A percentile compares a stretch with the other conserved stretches of the same genome.
These are phyloP conservation scores for Drosophila pachea DNA, from an alignment of 1,140 invertebrate genomes.

Conservation along the genomic window DNA sequence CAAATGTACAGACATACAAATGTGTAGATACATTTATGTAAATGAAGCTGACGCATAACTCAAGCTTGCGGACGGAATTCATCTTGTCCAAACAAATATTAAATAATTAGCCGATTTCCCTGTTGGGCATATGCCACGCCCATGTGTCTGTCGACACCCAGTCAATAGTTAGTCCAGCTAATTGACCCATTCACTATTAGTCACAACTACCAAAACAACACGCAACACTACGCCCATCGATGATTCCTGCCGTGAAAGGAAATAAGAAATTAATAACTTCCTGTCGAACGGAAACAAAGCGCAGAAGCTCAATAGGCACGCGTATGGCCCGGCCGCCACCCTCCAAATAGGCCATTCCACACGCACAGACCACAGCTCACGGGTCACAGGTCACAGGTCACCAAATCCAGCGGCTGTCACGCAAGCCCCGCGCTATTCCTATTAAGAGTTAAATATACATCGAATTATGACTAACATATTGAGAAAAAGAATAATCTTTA, in stretches of 20 bases:
- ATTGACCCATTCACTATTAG: constrained; percentile 39
- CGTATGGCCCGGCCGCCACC: constrained; percentile 28
- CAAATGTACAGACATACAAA: no score
- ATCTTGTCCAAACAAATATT: neutral
- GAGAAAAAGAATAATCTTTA: no score
- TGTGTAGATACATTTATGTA: no score
- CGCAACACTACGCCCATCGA: constrained; percentile 19
- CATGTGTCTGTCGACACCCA: constrained; percentile 13
- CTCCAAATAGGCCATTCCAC: constrained; percentile 26
- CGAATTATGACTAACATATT: no score
- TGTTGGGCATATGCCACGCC: neutral
- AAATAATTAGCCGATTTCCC: neutral
- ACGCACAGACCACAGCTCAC: constrained; percentile 43
- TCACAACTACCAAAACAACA: constrained; percentile 39
- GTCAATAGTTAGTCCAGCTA: constrained; percentile 20
- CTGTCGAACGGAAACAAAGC: constrained; percentile 59
- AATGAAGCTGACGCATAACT: constrained; percentile 19
- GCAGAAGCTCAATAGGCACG: constrained; percentile 58
- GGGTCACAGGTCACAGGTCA: constrained; percentile 25
- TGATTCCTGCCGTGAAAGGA: constrained; percentile 35
- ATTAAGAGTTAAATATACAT: neutral
- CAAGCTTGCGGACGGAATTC: no score
- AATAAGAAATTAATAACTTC: constrained; percentile 72
- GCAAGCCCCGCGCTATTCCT: constrained; percentile 14
- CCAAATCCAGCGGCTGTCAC: constrained; percentile 6